Evolutionary conservation across 2,113 vertebrate genomes (phyloP).

Genomic region (Bos javanicus): DNA sequence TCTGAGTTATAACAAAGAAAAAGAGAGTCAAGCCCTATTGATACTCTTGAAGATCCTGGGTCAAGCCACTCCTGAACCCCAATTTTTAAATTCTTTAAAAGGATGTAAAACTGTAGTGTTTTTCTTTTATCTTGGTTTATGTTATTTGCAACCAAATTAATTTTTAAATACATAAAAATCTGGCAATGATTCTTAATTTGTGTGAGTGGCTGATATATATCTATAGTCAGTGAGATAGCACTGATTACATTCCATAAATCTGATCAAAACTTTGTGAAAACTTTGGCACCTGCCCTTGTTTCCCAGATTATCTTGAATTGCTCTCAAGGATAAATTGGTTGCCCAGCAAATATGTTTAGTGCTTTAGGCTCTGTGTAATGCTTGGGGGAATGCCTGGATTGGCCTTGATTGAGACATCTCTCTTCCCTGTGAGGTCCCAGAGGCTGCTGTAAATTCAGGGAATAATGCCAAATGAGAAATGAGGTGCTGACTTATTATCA

Average conservation of each 20-base stretch:
- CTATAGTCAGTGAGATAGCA: neutral
- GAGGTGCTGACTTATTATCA: neutral
- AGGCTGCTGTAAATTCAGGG: neutral
- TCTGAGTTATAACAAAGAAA: neutral
- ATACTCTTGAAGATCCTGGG: neutral
- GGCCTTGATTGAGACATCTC: neutral
- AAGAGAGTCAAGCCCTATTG: neutral
- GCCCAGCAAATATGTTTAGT: neutral
- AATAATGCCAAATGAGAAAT: neutral
- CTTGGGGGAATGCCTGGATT: neutral
- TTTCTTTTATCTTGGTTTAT: neutral
- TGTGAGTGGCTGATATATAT: neutral
- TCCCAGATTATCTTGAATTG: neutral
- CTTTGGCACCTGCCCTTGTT: neutral
- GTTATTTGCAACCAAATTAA: neutral
- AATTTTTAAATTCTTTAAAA: neutral
- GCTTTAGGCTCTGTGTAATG: neutral
- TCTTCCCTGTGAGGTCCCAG: neutral
- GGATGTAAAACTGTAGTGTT: neutral
- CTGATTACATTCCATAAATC: neutral
- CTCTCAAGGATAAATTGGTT: neutral
- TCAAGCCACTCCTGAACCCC: neutral
- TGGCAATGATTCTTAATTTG: neutral
- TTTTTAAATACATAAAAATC: conserved; percentile 1
- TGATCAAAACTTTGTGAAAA: neutral